Evolutionary conservation across 92 coral and sea anemone genomes (phyloP).

Genomic region (Scolanthus callimorphus): DNA sequence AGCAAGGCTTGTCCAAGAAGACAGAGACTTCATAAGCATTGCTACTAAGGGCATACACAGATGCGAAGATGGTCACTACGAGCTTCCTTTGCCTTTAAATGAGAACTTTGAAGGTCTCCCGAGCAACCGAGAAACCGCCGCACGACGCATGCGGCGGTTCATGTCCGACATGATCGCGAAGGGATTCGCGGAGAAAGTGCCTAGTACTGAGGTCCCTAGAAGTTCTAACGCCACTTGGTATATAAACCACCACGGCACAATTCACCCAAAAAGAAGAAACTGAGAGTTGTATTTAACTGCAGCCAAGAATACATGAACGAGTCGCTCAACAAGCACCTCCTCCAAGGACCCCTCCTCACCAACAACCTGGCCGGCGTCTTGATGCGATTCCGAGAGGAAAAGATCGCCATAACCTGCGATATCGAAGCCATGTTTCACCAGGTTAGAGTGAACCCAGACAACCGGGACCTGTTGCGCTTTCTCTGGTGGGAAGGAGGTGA

Average conservation of each 20-base stretch:
- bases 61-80: constrained; percentile 46
- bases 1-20: constrained; percentile 41
- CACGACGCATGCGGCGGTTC: constrained; percentile 28
- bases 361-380: constrained; percentile 51
- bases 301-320: constrained; percentile 20
- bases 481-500: constrained; percentile 51
- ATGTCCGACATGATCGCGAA: constrained; percentile 38
- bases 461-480: constrained; percentile 45
- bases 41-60: constrained; percentile 28
- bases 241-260: constrained; percentile 48
- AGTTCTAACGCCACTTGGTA: constrained; percentile 16
- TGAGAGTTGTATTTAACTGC: constrained; percentile 56
- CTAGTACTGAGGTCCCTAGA: neutral
- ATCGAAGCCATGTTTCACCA: constrained; percentile 61
- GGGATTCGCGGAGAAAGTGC: constrained; percentile 35
- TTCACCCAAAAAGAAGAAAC: constrained; percentile 52
- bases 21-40: constrained; percentile 21
- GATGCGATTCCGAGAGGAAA: constrained; percentile 30
- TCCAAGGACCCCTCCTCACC: constrained; percentile 61
- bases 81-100: constrained; percentile 42
- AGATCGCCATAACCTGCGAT: constrained; percentile 46
- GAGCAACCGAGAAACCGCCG: constrained; percentile 28
- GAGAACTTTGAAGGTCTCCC: constrained; percentile 13
- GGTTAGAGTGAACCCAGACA: constrained; percentile 32
- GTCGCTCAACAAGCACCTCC: constrained; percentile 55